Percentiles rank a stretch among this genome's conserved stretches.
Evolutionary conservation across 2,888 invertebrate species (phyloP).

Genomic region (Acleris sparsana): DNA sequence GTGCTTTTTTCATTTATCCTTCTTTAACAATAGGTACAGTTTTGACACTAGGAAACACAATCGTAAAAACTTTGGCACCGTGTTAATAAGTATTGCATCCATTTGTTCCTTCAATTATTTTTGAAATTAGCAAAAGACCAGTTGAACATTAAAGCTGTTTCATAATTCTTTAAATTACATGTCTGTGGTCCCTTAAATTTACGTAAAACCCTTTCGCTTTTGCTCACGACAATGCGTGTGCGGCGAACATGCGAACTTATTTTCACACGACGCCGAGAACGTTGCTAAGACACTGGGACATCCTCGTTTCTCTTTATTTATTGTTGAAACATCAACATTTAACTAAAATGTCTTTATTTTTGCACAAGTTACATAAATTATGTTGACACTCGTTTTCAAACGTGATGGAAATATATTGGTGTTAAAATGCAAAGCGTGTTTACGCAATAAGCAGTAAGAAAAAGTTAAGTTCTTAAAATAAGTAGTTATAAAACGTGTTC

Average conservation of each 20-base stretch:
- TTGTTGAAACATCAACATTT: slow-evolving; percentile 21
- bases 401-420: too few species aligned
- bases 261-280: slow-evolving; percentile 62
- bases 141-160: not conserved
- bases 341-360: slow-evolving; percentile 12
- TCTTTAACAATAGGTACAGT: too few species aligned
- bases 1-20: too few species aligned
- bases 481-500: too few species aligned
- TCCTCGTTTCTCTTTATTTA: slow-evolving; percentile 37
- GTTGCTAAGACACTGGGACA: slow-evolving; percentile 41
- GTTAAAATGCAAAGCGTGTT: too few species aligned
- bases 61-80: not conserved
- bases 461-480: too few species aligned
- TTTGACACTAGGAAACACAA: too few species aligned
- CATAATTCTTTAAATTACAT: slow-evolving; percentile 29
- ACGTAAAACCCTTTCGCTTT: slow-evolving; percentile 64
- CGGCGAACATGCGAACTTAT: slow-evolving; percentile 62
- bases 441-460: too few species aligned
- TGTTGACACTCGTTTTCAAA: not conserved
- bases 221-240: slow-evolving; percentile 68
- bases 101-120: slow-evolving; percentile 1
- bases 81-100: not conserved
- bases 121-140: slow-evolving; percentile 4
- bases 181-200: slow-evolving; percentile 48
- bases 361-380: slow-evolving; percentile 2